Evolutionary conservation across 2,888 invertebrate genomes (phyloP), one percentile per base, ranked within the genome.

Genomic region (Leucophora obtusa): DNA sequence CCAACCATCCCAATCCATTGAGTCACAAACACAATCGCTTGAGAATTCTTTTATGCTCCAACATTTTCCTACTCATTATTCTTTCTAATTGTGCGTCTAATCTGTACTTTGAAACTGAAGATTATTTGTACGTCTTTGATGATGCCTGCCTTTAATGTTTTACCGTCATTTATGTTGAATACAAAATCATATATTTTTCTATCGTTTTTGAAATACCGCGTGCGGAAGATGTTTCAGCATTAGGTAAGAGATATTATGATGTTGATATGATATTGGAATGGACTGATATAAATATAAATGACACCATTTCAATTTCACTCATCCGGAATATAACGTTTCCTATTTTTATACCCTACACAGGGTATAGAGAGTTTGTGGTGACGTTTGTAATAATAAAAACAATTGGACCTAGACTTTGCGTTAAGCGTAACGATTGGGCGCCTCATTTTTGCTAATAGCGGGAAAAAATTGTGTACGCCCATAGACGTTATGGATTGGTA

Each of bases 71-170:
- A 70, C 59, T 80, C 82, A 81, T 79, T 82, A 80, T 79, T 77
- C 78, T 82, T 83, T 83, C 83, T 83, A 83, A 83, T 83, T 83
- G 80, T 80, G 83, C 83, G 79, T 83, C 82, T 83, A 83, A 83
- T 83, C 83, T 82, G 76, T 82, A 79, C 71, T 71, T 68, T 73
- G 69, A 74, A 77, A 74, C 68, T 74, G 17, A 76, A 81, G 79
- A 81, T 66, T 71, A 68, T 43, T 74, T 81, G 63, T 69, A 50
- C 63, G 47, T 59, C 65, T 56, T 54, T 59, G 68, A 72, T 63
- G 60, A 62, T 65, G 54, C 54, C 68, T 59, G 63, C 47, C 77
- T 74, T 80, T 71, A 43, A 65, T 74, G 77, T 69, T 79, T n/a
- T 68, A 60, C 81, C 82, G 82, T 77, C 76, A 59, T 59, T 66